Evolutionary conservation across 2,113 vertebrate genomes (phyloP).

Genomic region (Muscicapa adusta): DNA sequence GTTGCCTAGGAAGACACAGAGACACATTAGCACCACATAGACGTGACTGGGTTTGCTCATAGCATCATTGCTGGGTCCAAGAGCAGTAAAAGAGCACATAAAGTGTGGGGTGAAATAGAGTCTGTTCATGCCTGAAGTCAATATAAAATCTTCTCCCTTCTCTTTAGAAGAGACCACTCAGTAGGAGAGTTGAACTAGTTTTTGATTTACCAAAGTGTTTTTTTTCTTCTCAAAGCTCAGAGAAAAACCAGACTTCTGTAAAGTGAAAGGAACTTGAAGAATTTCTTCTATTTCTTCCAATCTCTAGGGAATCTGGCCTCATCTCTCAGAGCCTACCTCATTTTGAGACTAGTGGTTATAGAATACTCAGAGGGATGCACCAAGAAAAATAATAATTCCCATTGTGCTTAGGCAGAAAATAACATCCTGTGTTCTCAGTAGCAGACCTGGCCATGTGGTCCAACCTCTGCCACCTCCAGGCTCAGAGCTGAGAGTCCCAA

Average conservation of each 20-base stretch:
- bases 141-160: background rate
- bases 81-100: background rate
- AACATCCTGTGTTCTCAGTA: background rate
- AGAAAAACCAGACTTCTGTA: background rate
- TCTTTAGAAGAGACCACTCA: background rate
- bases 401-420: background rate
- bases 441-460: background rate
- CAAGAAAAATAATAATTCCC: background rate
- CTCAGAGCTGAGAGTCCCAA: background rate
- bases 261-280: background rate
- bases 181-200: background rate
- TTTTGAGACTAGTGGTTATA: background rate
- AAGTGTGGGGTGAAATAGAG: background rate
- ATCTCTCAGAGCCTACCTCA: background rate
- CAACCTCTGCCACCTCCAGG: background rate
- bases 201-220: background rate
- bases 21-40: background rate
- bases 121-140: background rate
- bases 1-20: background rate
- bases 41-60: accelerated
- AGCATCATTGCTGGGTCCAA: background rate
- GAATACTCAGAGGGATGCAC: background rate
- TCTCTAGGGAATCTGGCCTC: background rate
- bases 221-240: background rate
- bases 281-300: background rate